phyloP scores from a whole-genome alignment of 2,797 vertebrate genomes.

The Sebastes cheni region DNA sequence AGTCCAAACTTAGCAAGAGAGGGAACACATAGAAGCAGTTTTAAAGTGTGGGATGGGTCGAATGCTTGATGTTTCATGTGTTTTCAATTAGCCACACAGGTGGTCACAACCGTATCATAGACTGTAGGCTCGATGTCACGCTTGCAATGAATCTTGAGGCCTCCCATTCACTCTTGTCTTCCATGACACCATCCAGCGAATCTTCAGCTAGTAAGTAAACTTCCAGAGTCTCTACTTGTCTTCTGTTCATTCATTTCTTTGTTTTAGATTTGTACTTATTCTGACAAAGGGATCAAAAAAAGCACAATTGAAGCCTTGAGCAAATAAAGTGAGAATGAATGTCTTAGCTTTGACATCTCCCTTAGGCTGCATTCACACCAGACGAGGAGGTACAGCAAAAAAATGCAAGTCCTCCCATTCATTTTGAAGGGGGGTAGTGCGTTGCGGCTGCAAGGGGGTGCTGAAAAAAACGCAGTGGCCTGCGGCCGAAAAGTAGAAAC shows the following conservation, averaged over 20 bases:
- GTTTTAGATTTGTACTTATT: background rate
- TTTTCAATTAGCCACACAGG: slow-evolving; percentile 15
- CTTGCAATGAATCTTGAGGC: slow-evolving; percentile 12
- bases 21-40: background rate
- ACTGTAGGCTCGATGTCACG: background rate
- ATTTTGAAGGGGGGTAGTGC: background rate
- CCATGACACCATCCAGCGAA: slow-evolving; percentile 8
- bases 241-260: background rate
- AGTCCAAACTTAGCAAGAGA: background rate
- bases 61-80: background rate
- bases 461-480: too few relatives aligned
- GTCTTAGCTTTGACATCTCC: background rate
- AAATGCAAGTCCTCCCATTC: background rate
- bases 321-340: background rate
- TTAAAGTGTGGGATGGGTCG: background rate
- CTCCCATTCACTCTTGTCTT: background rate
- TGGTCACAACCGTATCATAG: background rate
- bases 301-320: background rate
- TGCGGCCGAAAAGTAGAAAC: too few relatives aligned
- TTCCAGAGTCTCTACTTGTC: background rate
- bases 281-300: background rate
- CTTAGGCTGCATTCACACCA: background rate
- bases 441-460: too few relatives aligned
- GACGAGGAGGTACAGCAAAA: background rate
- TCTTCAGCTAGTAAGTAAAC: slow-evolving; percentile 29